These are phyloP conservation scores for Tragelaphus imberbis DNA, from an alignment of 2,113 vertebrate species.

Conservation along the genomic window DNA sequence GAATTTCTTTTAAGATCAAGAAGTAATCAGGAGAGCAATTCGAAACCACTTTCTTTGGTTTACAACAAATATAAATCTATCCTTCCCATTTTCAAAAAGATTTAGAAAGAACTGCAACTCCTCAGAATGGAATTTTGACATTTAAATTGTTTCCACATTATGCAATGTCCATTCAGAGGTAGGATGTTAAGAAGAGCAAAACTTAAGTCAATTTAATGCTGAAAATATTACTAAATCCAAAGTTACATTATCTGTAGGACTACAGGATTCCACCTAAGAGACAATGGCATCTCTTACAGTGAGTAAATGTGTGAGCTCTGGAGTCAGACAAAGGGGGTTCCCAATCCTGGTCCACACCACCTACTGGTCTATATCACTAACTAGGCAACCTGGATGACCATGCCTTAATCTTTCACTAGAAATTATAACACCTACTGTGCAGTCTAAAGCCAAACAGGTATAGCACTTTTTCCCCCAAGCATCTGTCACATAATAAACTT, in stretches of 20 bases:
- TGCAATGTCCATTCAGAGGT: background rate
- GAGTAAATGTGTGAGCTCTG: background rate
- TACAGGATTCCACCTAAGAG: background rate
- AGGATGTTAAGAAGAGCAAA: background rate
- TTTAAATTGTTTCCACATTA: background rate
- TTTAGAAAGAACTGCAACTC: background rate
- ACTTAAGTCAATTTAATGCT: background rate
- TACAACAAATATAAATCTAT: slow-evolving; percentile 19
- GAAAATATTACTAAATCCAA: background rate
- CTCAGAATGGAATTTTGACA: background rate
- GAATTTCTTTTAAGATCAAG: slow-evolving; percentile 34
- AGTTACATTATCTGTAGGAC: background rate
- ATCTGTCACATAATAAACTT: background rate
- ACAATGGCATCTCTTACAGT: background rate
- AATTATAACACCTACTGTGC: background rate
- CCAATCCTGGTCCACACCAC: background rate
- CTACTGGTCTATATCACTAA: background rate
- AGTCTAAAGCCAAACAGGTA: background rate
- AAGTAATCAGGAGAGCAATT: background rate
- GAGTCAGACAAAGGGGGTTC: background rate
- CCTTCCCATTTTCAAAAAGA: background rate
- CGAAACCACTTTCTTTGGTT: background rate
- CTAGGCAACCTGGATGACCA: background rate
- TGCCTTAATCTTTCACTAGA: background rate
- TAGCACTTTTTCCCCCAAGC: background rate